phyloP scores from a whole-genome alignment of 2,888 invertebrate species.

The Aleiodes testaceus region DNA sequence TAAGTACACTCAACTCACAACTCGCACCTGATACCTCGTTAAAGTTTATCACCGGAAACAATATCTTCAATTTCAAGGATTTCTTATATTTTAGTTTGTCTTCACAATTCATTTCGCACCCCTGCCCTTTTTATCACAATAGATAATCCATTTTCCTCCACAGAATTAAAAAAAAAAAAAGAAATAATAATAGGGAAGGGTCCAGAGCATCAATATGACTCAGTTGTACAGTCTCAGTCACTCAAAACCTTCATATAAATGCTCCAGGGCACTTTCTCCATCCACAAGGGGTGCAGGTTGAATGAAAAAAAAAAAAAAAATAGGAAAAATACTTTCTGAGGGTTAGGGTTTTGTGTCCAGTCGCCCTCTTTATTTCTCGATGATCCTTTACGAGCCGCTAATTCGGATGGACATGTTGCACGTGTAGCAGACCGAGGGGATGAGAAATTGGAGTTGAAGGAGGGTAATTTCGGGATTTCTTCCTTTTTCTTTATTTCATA shows the following conservation, averaged over 20 bases:
- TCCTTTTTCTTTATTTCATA: slow-evolving; percentile 27
- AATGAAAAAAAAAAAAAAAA: slow-evolving; percentile 34
- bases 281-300: slow-evolving; percentile 1
- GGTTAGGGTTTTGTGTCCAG: slow-evolving; percentile 32
- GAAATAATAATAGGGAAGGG: neutral
- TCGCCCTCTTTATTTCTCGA: slow-evolving; percentile 26
- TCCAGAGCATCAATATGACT: slow-evolving; percentile 8
- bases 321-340: slow-evolving; percentile 8
- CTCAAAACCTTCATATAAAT: slow-evolving; percentile 8
- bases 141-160: slow-evolving; percentile 14
- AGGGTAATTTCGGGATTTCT: slow-evolving; percentile 41
- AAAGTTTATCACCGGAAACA: neutral
- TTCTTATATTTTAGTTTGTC: neutral
- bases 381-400: slow-evolving; percentile 43
- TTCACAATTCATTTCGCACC: neutral
- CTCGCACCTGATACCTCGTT: slow-evolving; percentile 35
- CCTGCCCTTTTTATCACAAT: slow-evolving; percentile 5
- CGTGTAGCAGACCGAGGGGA: slow-evolving; percentile 52
- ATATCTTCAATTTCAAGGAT: neutral
- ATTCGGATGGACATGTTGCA: slow-evolving; percentile 55
- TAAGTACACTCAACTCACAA: slow-evolving; percentile 1
- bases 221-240: slow-evolving; percentile 23
- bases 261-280: slow-evolving; percentile 24
- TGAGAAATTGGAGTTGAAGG: slow-evolving; percentile 43
- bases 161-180: slow-evolving; percentile 24